Base-by-base conservation (phyloP, 2,888 invertebrate species). In the Megaustenia siamemsis region DNA sequence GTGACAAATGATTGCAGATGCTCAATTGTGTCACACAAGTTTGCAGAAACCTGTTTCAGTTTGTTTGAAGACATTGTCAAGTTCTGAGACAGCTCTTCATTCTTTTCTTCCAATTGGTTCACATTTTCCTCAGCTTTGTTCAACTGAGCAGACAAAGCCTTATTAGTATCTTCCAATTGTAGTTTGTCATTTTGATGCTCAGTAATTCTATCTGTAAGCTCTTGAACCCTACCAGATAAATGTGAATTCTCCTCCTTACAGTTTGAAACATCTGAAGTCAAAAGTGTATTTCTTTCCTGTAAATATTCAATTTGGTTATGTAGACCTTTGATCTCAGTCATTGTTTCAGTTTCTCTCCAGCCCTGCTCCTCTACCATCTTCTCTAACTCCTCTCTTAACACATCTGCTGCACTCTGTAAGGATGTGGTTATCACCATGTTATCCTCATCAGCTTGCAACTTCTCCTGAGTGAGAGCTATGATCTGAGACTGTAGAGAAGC, bases 291-390 rank as follows among this genome's bases (percentile, higher is more conserved):
- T 24, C 35, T 40, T 49, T 78, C 60, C 35, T 76, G 63, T 18
- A 83, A 38, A 63, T 63, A 43, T 28, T 63, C 21, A n/a, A 73
- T 63, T 10, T 66, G 32, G 28, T 79, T 63, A n/a, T 69, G 38
- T 28, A 83, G 49, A 18, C 53, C 71, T 24, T 78, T 69, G 40
- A 71, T 53, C 75, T 45, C 38, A 24, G 38, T 45, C 6, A 32
- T n/a, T 21, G 35, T 76, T 68, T 66, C 76, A 68, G 76, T 35
- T 35, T 83, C 56, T 32, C 87, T 73, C 49, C 86, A 84, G 1
- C 86, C 87, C 45, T 88, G 87, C 35, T 88, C 88, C 77, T 69
- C 63, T 15, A 63, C 35, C 45, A 89, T 35, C 15, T 84, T 79
- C 21, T 88, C 79, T 21, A 88, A 73, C 60, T 86, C 68, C 5